These are phyloP conservation scores for Aelia acuminata DNA, from an alignment of 2,888 invertebrate species.

Conservation along the genomic window DNA sequence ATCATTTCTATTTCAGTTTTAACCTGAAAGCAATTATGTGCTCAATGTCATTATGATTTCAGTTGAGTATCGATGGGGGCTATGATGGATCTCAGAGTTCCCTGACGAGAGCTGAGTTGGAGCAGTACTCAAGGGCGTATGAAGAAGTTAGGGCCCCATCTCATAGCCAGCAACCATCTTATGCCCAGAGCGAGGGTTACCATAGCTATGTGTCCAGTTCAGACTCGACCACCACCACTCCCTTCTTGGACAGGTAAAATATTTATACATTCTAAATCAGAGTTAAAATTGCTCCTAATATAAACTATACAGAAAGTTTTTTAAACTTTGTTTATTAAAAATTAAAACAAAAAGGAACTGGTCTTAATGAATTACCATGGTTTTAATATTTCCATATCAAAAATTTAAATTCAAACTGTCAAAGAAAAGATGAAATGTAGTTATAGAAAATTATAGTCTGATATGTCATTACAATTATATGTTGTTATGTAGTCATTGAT, in stretches of 20 bases:
- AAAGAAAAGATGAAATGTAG: too few species aligned
- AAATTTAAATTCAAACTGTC: not conserved
- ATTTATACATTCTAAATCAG: not conserved
- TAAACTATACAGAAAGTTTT: not conserved
- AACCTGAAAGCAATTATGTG: not conserved
- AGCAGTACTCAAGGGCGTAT: conserved; percentile 71
- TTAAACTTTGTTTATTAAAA: not conserved
- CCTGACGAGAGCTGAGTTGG: conserved; percentile 71
- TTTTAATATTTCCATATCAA: not conserved
- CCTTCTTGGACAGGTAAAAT: conserved; percentile 77
- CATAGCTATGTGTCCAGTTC: conserved; percentile 85
- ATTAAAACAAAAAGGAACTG: not conserved
- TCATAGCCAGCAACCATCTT: conserved; percentile 81
- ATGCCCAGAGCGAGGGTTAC: conserved; percentile 85
- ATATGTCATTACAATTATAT: too few species aligned
- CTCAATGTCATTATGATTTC: conserved; percentile 21
- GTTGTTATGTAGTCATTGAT: too few species aligned
- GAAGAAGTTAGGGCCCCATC: conserved; percentile 68
- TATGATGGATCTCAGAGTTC: conserved; percentile 68
- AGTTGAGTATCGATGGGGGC: conserved; percentile 65
- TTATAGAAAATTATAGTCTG: too few species aligned
- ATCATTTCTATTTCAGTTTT: not conserved
- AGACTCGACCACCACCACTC: conserved; percentile 80
- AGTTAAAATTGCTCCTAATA: not conserved
- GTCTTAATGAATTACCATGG: too few species aligned